A percentile compares a stretch with the other conserved stretches of the same genome.
These are phyloP conservation scores for Laticauda laticaudata DNA, from an alignment of 2,113 vertebrate species.

Conservation along the genomic window DNA sequence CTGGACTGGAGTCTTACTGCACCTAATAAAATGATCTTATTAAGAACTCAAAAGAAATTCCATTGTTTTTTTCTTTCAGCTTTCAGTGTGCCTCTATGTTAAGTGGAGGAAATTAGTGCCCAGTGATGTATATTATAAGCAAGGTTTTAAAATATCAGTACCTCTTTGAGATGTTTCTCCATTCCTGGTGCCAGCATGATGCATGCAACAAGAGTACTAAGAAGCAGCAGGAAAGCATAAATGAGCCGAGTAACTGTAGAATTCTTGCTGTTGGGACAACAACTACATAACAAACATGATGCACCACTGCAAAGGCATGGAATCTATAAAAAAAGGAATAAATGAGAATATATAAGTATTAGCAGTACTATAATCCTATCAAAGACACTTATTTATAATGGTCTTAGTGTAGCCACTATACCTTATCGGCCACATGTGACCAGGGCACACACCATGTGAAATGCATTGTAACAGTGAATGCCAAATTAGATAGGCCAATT, in stretches of 20 bases:
- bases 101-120: background rate
- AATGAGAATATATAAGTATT: background rate
- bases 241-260: constrained; percentile 86
- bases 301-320: constrained; percentile 86
- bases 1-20: background rate
- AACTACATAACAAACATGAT: constrained; percentile 83
- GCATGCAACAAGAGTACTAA: constrained; percentile 80
- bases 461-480: background rate
- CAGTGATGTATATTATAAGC: background rate
- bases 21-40: background rate
- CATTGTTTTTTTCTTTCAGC: background rate
- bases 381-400: background rate
- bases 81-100: background rate
- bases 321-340: constrained; percentile 68
- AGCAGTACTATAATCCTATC: background rate
- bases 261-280: constrained; percentile 83
- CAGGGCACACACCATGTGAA: background rate
- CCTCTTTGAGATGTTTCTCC: constrained; percentile 83
- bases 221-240: constrained; percentile 84
- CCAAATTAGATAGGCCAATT: background rate
- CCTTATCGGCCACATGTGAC: background rate
- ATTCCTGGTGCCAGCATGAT: constrained; percentile 85
- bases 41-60: background rate
- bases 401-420: background rate
- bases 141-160: constrained; percentile 38